Base-by-base conservation (phyloP, 2,888 invertebrate genomes). In the Hypena proboscidalis region DNA sequence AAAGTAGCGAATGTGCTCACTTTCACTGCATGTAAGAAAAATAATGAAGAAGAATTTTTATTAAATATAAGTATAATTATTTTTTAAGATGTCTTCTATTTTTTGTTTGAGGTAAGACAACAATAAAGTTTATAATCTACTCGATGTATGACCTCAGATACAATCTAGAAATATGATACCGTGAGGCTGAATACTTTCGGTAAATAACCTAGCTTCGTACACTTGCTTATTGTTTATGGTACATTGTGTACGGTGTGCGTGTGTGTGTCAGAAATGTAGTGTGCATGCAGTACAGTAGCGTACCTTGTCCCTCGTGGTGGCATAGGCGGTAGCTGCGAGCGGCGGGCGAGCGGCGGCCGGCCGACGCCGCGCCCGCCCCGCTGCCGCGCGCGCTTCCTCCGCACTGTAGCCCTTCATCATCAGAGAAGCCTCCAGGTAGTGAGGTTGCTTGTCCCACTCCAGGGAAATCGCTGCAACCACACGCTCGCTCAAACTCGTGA, bases 351-450 rank as follows among this genome's bases (percentile, higher is more conserved):
- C 67, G 62, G 26, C 65, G 67, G 48, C 23, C 29, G 25, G 14
- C 10, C 30, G 20, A 0, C 33, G 38, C n/a, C 56, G 69, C 53
- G 67, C 53, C 67, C 83, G 80, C 59, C 62, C 70, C 71, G 86
- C 85, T 67, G 82, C 85, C 71, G 62, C 84, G 55, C 85, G 89
- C 78, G 92, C 90, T 74, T 90, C 89, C 82, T 85, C 86, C 84
- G 84, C 87, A 51, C 82, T 83, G 88, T 91, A 91, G 42, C 91
- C 95, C 94, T 92, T 95, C 95, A 94, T 96, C 96, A 94, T 96
- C 96, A 95, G 95, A 95, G 96, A 96, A 95, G 93, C 96, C 94
- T 94, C 94, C 93, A 90, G 90, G 91, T 91, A 91, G 83, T 91
- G 91, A 91, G 91, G 91, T 80, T 90, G 91, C 83, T 90, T 83